Conservation (phyloP, 2,113 vertebrate genomes). For the Triplophysa siluroides region DNA sequence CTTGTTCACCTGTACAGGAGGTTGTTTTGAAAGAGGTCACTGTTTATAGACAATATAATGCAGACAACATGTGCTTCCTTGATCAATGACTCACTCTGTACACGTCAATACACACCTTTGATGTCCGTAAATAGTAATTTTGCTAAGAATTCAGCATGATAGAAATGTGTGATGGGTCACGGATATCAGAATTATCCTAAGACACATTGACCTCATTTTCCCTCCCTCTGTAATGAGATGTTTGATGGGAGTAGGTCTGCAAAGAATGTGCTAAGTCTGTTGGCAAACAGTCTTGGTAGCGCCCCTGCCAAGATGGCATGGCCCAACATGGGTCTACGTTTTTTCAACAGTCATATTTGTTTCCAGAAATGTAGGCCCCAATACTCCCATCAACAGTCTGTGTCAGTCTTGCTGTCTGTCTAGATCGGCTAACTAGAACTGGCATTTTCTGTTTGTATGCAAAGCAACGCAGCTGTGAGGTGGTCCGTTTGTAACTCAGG, state of each 20-base stretch:
- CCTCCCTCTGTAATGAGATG: background rate
- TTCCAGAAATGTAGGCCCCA: background rate
- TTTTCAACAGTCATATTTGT: slow-evolving; percentile 1
- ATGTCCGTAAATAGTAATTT: background rate
- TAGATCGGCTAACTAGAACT: background rate
- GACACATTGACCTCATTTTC: background rate
- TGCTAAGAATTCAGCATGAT: background rate
- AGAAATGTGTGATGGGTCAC: background rate
- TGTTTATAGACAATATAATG: background rate
- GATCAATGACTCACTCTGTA: background rate
- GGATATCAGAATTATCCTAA: background rate
- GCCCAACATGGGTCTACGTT: background rate
- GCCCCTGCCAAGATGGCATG: slow-evolving; percentile 19
- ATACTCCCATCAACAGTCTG: background rate
- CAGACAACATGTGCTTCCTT: background rate
- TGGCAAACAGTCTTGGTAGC: background rate
- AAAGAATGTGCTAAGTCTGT: background rate
- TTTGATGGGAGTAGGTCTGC: background rate
- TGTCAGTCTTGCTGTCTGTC: background rate
- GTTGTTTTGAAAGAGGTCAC: background rate
- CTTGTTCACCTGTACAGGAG: background rate
- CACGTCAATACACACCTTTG: background rate
- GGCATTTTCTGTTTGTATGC: background rate
- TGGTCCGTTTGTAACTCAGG: background rate
- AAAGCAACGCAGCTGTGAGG: background rate